phyloP scores from a whole-genome alignment of 2,797 vertebrate genomes.

The Coendou prehensilis region DNA sequence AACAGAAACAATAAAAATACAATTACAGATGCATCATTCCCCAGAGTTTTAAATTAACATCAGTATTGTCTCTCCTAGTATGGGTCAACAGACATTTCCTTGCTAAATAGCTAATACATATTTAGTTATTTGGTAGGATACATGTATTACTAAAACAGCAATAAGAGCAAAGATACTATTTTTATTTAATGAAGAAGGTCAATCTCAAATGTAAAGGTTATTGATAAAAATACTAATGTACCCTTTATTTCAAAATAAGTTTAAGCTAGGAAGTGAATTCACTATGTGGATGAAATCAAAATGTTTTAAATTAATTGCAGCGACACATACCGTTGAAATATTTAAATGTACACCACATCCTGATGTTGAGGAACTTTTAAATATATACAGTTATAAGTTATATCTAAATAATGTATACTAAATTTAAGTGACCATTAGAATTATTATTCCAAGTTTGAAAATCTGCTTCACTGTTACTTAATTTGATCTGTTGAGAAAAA shows the following conservation, averaged over 20 bases:
- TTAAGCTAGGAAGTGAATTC: slow-evolving; percentile 13
- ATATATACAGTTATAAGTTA: slow-evolving; percentile 14
- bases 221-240: slow-evolving; percentile 37
- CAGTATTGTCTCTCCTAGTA: background rate
- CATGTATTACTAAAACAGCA: background rate
- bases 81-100: background rate
- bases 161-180: background rate
- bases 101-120: background rate
- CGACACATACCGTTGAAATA: background rate
- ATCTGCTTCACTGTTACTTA: background rate
- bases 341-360: background rate
- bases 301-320: background rate
- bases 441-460: slow-evolving; percentile 51
- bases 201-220: slow-evolving; percentile 8
- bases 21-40: slow-evolving; percentile 52
- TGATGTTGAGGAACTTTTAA: background rate
- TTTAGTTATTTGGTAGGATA: slow-evolving; percentile 50
- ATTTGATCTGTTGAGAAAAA: background rate
- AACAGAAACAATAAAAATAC: slow-evolving; percentile 58
- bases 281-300: background rate
- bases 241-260: slow-evolving; percentile 35
- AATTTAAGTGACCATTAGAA: background rate
- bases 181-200: slow-evolving; percentile 45
- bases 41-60: slow-evolving; percentile 21
- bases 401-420: slow-evolving; percentile 3